Conservation (phyloP, 2,888 invertebrate genomes). For the Cabera pusaria region DNA sequence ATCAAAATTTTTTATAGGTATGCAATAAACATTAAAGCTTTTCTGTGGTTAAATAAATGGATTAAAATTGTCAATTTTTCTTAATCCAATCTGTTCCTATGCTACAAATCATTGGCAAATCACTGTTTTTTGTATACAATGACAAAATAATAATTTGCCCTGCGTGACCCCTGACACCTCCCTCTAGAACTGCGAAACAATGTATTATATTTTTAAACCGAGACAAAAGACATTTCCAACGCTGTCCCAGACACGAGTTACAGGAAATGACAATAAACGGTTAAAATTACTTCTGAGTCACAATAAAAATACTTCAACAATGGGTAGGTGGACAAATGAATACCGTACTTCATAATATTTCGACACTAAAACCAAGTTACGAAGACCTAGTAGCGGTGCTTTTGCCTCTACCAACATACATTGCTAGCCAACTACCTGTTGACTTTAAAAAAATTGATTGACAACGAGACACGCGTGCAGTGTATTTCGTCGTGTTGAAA, state of each 20-base stretch:
- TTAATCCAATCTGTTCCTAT: too few relatives aligned
- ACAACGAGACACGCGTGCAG: neutral
- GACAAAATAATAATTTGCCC: neutral
- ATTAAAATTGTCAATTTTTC: too few relatives aligned
- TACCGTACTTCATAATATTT: constrained; percentile 40
- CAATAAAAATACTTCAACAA: constrained; percentile 35
- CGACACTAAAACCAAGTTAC: constrained; percentile 16
- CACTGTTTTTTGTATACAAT: neutral
- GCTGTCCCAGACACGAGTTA: constrained; percentile 19
- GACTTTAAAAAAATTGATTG: neutral
- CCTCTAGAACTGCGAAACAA: neutral
- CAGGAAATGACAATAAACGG: constrained; percentile 28
- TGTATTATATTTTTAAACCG: constrained; percentile 1
- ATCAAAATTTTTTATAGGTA: too few relatives aligned
- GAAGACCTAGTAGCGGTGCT: constrained; percentile 5
- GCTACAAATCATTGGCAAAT: too few relatives aligned
- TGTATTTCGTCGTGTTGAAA: neutral
- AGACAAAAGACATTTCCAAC: constrained; percentile 12
- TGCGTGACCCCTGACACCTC: constrained; percentile 8
- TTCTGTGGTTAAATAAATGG: too few relatives aligned
- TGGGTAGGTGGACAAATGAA: constrained; percentile 35
- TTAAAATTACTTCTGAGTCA: constrained; percentile 17
- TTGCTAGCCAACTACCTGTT: neutral
- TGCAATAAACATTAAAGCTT: too few relatives aligned
- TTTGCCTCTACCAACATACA: constrained; percentile 2